Conservation (phyloP, 2,888 invertebrate species). For the Lithodes maja region DNA sequence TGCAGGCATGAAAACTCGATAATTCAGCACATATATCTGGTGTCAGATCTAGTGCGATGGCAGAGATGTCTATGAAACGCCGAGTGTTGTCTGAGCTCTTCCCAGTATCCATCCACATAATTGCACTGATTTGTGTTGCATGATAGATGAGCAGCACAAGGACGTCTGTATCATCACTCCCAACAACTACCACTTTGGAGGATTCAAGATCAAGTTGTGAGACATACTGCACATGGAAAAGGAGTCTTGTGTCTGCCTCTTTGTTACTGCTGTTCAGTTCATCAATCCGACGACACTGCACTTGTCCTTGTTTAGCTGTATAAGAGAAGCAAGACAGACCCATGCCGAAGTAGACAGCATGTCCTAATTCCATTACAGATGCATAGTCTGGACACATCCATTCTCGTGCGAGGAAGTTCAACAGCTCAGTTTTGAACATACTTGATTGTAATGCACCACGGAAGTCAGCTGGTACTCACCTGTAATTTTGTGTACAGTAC, state of each 20-base stretch:
- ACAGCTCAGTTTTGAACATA: background rate
- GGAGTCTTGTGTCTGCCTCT: background rate
- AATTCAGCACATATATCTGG: background rate
- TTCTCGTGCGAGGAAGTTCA: background rate
- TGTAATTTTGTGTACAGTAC: background rate
- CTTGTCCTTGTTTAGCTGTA: background rate
- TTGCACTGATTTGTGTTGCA: background rate
- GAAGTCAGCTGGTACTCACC: background rate
- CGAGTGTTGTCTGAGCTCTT: background rate
- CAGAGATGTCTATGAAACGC: background rate
- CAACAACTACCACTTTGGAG: background rate
- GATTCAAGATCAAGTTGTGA: background rate
- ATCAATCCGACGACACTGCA: background rate
- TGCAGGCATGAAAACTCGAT: background rate
- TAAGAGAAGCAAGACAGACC: background rate
- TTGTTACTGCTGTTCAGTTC: background rate
- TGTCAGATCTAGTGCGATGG: background rate
- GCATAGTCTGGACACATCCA: background rate
- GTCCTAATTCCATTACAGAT: background rate
- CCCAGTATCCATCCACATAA: background rate
- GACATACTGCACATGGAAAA: background rate
- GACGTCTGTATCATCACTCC: background rate
- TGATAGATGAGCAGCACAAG: constrained; percentile 1
- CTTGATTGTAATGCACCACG: background rate
- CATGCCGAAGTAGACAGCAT: background rate